phyloP scores from a whole-genome alignment of 1,140 invertebrate genomes.

The Eubasilissa regina region DNA sequence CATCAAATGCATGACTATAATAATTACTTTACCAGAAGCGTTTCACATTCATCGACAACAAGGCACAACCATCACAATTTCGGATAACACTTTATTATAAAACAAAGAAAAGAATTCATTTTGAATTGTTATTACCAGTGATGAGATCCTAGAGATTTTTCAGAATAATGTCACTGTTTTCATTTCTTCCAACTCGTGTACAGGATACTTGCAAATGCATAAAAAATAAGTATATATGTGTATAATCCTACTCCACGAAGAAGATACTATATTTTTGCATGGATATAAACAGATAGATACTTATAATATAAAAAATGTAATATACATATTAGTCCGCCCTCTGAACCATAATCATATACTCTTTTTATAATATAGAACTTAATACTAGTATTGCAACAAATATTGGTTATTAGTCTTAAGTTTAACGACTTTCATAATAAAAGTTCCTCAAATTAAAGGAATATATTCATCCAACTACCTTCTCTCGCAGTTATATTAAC shows the following conservation, averaged over 20 bases:
- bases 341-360: neutral
- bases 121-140: too few species aligned
- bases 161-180: too few species aligned
- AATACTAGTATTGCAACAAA: constrained; percentile 52
- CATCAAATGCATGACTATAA: neutral
- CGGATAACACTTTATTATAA: neutral
- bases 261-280: too few species aligned
- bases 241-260: too few species aligned
- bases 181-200: too few species aligned
- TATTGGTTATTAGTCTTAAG: constrained; percentile 50
- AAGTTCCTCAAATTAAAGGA: neutral
- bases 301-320: too few species aligned
- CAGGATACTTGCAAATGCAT: too few species aligned
- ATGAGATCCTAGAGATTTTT: too few species aligned
- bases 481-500: neutral
- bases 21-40: constrained; percentile 14
- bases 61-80: constrained; percentile 19
- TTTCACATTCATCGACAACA: neutral
- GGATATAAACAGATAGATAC: too few species aligned
- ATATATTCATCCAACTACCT: constrained; percentile 5
- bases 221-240: too few species aligned
- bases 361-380: constrained; percentile 21
- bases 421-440: constrained; percentile 27
- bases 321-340: neutral
- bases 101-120: too few species aligned